phyloP scores from a whole-genome alignment of 2,888 invertebrate species.

The Drosophila hawaiiensis region DNA sequence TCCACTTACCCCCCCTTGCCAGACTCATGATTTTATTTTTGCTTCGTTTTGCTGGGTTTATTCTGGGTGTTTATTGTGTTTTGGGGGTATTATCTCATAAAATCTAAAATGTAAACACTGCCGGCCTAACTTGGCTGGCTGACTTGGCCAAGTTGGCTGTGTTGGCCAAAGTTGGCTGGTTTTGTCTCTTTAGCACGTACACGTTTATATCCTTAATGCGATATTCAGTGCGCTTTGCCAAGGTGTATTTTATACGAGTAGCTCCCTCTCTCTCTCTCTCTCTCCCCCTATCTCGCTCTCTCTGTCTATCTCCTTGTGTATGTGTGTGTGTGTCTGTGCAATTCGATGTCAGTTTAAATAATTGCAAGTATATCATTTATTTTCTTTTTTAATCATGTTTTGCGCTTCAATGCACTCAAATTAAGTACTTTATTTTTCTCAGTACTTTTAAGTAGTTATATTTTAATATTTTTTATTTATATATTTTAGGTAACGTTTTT shows the following conservation, averaged over 20 bases:
- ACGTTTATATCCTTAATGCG: slow-evolving; percentile 65
- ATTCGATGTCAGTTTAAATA: neutral
- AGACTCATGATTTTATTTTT: neutral
- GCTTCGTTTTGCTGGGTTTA: slow-evolving; percentile 13
- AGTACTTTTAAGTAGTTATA: neutral
- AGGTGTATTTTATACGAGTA: slow-evolving; percentile 9
- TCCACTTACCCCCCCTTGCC: neutral
- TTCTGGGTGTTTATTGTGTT: slow-evolving; percentile 50
- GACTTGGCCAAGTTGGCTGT: slow-evolving; percentile 7
- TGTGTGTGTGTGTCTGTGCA: neutral
- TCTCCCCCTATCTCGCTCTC: too few species aligned
- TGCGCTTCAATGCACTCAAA: neutral
- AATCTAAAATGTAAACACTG: slow-evolving; percentile 79
- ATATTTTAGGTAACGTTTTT: neutral
- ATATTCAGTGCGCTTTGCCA: slow-evolving; percentile 46
- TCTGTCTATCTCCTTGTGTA: neutral
- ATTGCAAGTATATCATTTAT: neutral
- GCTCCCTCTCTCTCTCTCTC: neutral
- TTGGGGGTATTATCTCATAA: slow-evolving; percentile 75
- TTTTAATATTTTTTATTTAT: neutral
- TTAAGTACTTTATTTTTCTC: neutral
- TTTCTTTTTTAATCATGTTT: neutral
- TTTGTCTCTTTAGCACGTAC: slow-evolving; percentile 68
- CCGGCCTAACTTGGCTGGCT: slow-evolving; percentile 4
- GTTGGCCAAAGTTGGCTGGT: slow-evolving; percentile 31